Conservation (phyloP, 1,140 invertebrate genomes). For the Tetragnatha versicolor region DNA sequence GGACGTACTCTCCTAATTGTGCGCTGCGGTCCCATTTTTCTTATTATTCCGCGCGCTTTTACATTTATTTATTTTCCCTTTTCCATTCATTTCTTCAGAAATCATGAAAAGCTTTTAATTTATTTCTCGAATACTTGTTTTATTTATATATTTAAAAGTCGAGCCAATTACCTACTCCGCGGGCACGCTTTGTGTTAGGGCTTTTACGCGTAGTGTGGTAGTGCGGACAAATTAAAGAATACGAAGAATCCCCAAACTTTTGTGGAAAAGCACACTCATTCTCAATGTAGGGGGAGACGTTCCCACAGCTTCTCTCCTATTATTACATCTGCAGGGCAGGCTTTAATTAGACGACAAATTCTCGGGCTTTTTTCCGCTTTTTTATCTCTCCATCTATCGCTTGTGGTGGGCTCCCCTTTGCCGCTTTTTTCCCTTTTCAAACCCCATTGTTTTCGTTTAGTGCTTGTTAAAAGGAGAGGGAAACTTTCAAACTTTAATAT, state of each 20-base stretch:
- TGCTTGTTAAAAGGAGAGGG: conserved; percentile 50
- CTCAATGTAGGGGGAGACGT: conserved; percentile 14
- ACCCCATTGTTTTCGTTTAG: conserved; percentile 52
- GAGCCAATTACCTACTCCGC: conserved; percentile 49
- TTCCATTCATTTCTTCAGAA: conserved; percentile 28
- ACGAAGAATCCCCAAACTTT: conserved; percentile 37
- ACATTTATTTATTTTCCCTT: neutral
- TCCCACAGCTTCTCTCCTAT: conserved; percentile 40
- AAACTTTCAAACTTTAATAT: conserved; percentile 56
- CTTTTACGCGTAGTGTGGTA: conserved; percentile 16
- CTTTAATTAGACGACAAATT: conserved; percentile 55
- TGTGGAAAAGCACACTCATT: conserved; percentile 49
- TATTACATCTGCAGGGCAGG: conserved; percentile 53
- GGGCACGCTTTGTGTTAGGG: conserved; percentile 18
- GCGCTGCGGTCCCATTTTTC: neutral
- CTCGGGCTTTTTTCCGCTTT: conserved; percentile 26
- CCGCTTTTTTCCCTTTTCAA: conserved; percentile 29
- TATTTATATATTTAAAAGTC: conserved; percentile 46
- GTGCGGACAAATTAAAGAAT: conserved; percentile 50
- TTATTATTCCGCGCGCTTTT: too few species aligned
- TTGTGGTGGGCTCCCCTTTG: conserved; percentile 16
- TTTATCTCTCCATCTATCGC: conserved; percentile 52
- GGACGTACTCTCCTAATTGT: neutral
- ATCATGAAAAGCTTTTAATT: conserved; percentile 55
- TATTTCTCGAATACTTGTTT: conserved; percentile 55